Evolutionary conservation across 2,113 vertebrate species (phyloP).

Genomic region (Stomatorhinus ivindoensis): DNA sequence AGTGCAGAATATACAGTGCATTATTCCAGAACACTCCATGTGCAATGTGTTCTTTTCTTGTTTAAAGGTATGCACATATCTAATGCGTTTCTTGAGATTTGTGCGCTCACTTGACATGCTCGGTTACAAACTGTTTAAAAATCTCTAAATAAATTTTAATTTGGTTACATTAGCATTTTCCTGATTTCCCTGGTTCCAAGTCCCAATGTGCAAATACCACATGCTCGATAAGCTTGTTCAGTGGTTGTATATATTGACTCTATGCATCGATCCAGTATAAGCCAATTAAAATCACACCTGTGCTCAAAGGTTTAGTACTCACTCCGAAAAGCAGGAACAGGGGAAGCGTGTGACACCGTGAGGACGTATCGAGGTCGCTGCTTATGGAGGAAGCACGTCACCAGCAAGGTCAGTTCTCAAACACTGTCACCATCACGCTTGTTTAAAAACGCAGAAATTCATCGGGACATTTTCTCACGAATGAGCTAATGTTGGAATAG

Average conservation of each 20-base stretch:
- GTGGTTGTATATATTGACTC: constrained; percentile 11
- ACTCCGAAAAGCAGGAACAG: not conserved
- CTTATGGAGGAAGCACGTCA: not conserved
- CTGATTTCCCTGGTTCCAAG: not conserved
- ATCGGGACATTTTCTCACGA: not conserved
- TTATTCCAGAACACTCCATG: not conserved
- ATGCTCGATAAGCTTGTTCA: constrained; percentile 4
- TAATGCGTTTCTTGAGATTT: not conserved
- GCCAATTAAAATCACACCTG: constrained; percentile 19
- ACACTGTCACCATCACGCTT: not conserved
- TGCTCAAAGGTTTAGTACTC: not conserved
- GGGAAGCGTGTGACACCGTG: too few relatives aligned
- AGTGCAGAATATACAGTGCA: not conserved
- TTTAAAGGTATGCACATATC: not conserved
- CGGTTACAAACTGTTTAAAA: not conserved
- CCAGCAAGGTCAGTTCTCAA: not conserved
- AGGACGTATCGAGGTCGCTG: not conserved
- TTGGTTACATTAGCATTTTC: not conserved
- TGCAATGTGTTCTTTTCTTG: not conserved
- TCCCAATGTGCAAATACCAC: not conserved
- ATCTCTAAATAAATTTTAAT: not conserved
- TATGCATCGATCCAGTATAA: not conserved
- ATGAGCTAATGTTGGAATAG: not conserved
- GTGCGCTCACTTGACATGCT: not conserved
- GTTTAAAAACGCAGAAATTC: not conserved